phyloP scores from a whole-genome alignment of 23 tunicate species.

The Styela clava region DNA sequence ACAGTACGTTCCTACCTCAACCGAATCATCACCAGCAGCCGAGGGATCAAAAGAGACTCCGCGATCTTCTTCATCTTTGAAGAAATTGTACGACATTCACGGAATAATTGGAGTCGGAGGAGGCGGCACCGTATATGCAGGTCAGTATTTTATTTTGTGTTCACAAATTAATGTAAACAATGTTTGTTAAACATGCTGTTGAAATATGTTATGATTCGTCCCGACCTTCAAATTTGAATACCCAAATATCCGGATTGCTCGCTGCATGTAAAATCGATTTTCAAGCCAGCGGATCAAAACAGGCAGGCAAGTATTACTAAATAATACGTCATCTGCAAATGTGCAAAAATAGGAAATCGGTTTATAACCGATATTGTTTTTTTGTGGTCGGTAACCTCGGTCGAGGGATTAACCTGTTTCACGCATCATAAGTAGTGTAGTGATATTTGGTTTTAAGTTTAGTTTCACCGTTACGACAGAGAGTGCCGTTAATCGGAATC shows the following conservation, averaged over 20 bases:
- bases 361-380: neutral
- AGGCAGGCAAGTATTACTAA: neutral
- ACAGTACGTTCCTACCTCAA: constrained; percentile 10
- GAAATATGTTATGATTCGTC: too few relatives aligned
- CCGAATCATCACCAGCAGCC: neutral
- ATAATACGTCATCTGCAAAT: neutral
- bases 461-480: neutral
- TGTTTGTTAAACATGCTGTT: too few relatives aligned
- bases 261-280: neutral
- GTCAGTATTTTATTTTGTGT: constrained; percentile 34
- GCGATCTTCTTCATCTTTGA: constrained; percentile 47
- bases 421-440: neutral
- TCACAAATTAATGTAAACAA: too few relatives aligned
- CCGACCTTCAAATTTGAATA: neutral
- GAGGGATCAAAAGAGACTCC: neutral
- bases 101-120: constrained; percentile 97
- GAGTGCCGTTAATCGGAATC: neutral
- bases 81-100: constrained; percentile 75
- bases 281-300: neutral
- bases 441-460: neutral
- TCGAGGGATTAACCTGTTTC: neutral
- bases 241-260: neutral
- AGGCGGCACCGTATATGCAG: constrained; percentile 96
- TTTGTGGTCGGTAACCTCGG: neutral
- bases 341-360: neutral